phyloP scores from a whole-genome alignment of 2,113 vertebrate genomes.

The Pogona vitticeps region DNA sequence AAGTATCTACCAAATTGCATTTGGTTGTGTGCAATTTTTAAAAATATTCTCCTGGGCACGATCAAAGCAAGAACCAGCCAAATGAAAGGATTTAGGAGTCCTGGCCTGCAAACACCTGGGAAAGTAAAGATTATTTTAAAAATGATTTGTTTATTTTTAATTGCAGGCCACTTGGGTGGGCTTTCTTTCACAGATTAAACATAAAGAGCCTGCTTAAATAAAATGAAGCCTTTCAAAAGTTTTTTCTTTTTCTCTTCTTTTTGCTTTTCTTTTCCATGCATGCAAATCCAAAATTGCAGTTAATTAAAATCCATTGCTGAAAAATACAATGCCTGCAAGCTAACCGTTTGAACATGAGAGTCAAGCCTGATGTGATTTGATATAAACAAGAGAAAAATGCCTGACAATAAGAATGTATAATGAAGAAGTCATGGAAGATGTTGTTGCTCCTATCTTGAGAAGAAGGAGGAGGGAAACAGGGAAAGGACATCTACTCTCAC shows the following conservation, averaged over 20 bases:
- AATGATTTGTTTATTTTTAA: slow-evolving; percentile 7
- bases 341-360: slow-evolving; percentile 40
- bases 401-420: slow-evolving; percentile 41
- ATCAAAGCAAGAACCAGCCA: background rate
- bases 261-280: slow-evolving; percentile 14
- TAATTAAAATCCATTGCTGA: slow-evolving; percentile 59
- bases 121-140: background rate
- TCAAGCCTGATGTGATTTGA: slow-evolving; percentile 54
- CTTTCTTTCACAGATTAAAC: slow-evolving; percentile 14
- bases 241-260: slow-evolving; percentile 44
- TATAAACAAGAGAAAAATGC: slow-evolving; percentile 38
- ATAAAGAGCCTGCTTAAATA: slow-evolving; percentile 22
- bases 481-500: background rate
- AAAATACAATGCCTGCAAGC: slow-evolving; percentile 57
- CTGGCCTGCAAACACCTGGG: background rate
- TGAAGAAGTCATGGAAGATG: slow-evolving; percentile 42
- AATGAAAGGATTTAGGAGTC: background rate
- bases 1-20: accelerated
- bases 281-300: slow-evolving; percentile 49
- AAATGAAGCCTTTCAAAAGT: slow-evolving; percentile 18
- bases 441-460: background rate
- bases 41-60: background rate
- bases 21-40: background rate
- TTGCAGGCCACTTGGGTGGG: accelerated
- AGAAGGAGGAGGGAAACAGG: background rate